Base-by-base conservation (phyloP, 2,888 invertebrate species). In the Scotopteryx bipunctaria region DNA sequence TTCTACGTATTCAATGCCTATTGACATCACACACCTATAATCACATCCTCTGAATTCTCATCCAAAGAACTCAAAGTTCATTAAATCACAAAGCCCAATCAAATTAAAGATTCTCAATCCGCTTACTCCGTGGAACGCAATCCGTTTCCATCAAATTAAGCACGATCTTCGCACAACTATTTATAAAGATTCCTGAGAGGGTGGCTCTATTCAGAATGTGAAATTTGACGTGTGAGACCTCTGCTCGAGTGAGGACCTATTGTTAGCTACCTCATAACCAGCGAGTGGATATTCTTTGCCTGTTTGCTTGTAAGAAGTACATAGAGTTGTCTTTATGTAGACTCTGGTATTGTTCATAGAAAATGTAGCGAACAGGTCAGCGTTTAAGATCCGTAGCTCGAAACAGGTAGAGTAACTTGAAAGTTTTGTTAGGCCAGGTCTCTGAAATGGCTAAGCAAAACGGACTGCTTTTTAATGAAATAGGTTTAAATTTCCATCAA, bases 141-240 rank as follows among this genome's bases (percentile, higher is more conserved):
- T 80, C 74, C 53, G 83, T 86, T 88, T 90, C 87, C 89, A 80
- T 86, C 72, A 84, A 89, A 90, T 90, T 90, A 89, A 87, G 74
- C 89, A 78, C 66, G 80, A 71, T 81, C 82, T 81, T 83, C 70
- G 66, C 75, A 73, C 72, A 88, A 90, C 88, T 89, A 89, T 89
- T 90, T 88, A 84, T 86, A 88, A 89, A 89, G 89, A 90, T 88
- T 89, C 81, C 80, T 67, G 31, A 44, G 68, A 81, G 78, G 79
- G 74, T 58, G 67, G 61, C 52, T 51, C 82, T 69, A 86, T 89
- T 90, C 86, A 89, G 75, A 76, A 81, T 82, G 87, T 87, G 87
- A 86, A 90, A 90, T 90, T 89, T 86, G 88, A 90, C 88, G 89
- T 90, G 86, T 84, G 83, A 82, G 81, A 76, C 81, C 79, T 81